Percentiles rank a stretch among this genome's conserved stretches.
These are phyloP conservation scores for Poecile montanus DNA, from an alignment of 2,797 vertebrate species.

Conservation along the genomic window DNA sequence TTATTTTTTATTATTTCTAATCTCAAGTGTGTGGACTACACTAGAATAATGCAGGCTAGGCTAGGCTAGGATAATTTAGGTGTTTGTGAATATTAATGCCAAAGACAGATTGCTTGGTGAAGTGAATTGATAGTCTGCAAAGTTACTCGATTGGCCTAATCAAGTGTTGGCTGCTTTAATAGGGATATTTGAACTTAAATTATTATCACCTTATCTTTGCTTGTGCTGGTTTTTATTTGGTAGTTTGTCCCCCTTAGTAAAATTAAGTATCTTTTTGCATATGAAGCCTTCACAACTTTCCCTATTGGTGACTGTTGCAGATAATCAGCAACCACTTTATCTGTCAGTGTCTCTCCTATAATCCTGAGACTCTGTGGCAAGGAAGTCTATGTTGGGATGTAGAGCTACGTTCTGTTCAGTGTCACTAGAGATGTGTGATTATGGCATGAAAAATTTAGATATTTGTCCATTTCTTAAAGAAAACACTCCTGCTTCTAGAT, in stretches of 20 bases:
- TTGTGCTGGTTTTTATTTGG: not conserved
- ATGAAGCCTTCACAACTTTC: not conserved
- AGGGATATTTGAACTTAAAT: not conserved
- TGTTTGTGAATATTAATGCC: not conserved
- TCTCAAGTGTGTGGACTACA: not conserved
- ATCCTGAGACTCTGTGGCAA: not conserved
- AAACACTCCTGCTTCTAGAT: not conserved
- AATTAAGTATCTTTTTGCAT: not conserved
- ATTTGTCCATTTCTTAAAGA: not conserved
- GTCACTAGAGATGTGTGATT: not conserved
- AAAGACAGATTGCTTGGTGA: not conserved
- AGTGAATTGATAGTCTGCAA: not conserved
- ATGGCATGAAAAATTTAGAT: not conserved
- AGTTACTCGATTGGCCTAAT: not conserved
- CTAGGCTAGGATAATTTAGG: not conserved
- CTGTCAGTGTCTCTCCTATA: not conserved
- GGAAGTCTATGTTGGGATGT: not conserved
- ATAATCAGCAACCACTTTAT: not conserved
- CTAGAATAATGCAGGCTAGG: not conserved
- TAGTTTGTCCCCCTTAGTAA: not conserved
- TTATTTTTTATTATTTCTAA: not conserved
- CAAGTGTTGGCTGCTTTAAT: not conserved
- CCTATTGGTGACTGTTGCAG: not conserved
- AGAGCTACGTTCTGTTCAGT: not conserved
- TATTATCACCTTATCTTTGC: not conserved